These are phyloP conservation scores for Pammene aurita DNA, from an alignment of 2,888 invertebrate genomes.

Conservation along the genomic window DNA sequence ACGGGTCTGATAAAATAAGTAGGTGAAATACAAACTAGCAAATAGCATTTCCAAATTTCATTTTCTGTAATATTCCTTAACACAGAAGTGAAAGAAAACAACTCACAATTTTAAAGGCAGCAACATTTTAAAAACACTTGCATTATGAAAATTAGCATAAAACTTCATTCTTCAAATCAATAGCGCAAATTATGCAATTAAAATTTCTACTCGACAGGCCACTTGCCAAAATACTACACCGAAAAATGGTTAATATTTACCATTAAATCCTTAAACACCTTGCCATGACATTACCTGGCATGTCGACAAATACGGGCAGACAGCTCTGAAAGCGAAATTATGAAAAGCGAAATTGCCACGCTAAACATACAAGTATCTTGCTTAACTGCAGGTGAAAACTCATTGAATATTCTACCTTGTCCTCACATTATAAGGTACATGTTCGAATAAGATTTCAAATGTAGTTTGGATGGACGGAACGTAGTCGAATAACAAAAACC, in stretches of 20 bases:
- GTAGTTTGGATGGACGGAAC: not conserved
- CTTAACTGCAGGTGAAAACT: not conserved
- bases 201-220: constrained; percentile 5
- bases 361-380: not conserved
- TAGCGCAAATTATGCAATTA: constrained; percentile 15
- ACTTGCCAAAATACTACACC: constrained; percentile 21
- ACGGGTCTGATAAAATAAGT: too few relatives aligned
- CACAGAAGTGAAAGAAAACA: too few relatives aligned
- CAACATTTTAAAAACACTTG: not conserved
- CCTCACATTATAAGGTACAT: not conserved
- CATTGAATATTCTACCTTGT: not conserved
- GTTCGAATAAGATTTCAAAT: not conserved
- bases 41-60: too few relatives aligned
- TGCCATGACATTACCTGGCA: constrained; percentile 40
- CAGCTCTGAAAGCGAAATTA: constrained; percentile 58
- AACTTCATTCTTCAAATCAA: not conserved
- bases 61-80: too few relatives aligned
- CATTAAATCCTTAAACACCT: constrained; percentile 26
- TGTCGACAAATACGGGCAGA: constrained; percentile 46
- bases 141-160: not conserved
- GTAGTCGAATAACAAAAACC: constrained; percentile 10
- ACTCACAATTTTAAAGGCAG: too few relatives aligned
- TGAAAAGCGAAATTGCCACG: constrained; percentile 54
- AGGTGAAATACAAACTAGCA: too few relatives aligned
- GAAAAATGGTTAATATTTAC: constrained; percentile 12